These are phyloP conservation scores for Mactra quadrangularis DNA, from an alignment of 1,140 invertebrate genomes.

Conservation along the genomic window DNA sequence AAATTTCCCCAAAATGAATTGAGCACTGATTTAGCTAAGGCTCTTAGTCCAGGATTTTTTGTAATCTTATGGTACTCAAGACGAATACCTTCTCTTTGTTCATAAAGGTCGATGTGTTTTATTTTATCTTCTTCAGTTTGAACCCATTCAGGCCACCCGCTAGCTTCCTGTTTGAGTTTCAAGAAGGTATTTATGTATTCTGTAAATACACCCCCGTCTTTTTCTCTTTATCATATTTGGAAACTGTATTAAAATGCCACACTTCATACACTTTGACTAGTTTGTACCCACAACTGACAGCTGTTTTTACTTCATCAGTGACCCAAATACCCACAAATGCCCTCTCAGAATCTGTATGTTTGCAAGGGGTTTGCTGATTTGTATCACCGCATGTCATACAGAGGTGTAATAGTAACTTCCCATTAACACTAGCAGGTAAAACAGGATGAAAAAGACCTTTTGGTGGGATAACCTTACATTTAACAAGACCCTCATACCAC, in stretches of 20 bases:
- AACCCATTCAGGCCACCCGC: slow-evolving; percentile 55
- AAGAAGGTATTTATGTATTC: slow-evolving; percentile 65
- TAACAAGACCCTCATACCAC: slow-evolving; percentile 17
- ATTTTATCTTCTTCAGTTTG: slow-evolving; percentile 38
- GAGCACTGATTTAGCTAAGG: slow-evolving; percentile 63
- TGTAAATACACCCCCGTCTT: slow-evolving; percentile 27
- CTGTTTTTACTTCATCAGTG: neutral
- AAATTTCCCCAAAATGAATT: slow-evolving; percentile 51
- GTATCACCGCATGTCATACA: slow-evolving; percentile 11
- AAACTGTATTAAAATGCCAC: slow-evolving; percentile 11
- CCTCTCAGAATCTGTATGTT: slow-evolving; percentile 1
- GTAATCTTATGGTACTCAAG: slow-evolving; percentile 77
- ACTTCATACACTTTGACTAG: slow-evolving; percentile 14
- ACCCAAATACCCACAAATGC: slow-evolving; percentile 17
- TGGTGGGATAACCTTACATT: slow-evolving; percentile 22
- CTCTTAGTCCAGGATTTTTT: slow-evolving; percentile 76
- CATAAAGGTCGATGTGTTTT: slow-evolving; percentile 69
- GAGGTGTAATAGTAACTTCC: slow-evolving; percentile 17
- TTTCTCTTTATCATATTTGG: neutral
- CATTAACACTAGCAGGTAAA: slow-evolving; percentile 1
- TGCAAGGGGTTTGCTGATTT: neutral
- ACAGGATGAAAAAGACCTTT: slow-evolving; percentile 21
- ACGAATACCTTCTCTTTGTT: slow-evolving; percentile 74
- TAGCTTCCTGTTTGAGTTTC: slow-evolving; percentile 65
- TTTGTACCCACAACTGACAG: neutral